Evolutionary conservation across 2,797 vertebrate species (phyloP).

Genomic region (Syngnathus rostellatus): DNA sequence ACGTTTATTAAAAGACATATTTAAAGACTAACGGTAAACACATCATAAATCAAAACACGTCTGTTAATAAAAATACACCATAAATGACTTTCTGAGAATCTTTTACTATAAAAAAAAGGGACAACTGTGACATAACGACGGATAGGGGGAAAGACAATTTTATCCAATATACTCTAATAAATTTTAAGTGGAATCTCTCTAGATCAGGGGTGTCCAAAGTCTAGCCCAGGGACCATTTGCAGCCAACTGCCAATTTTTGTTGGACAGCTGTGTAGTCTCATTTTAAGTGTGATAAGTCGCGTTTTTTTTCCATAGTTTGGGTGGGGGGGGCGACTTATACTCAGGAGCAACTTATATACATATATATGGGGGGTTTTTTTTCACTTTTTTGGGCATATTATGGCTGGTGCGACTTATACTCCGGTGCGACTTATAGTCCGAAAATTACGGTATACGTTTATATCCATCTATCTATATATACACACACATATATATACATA

Average conservation of each 20-base stretch:
- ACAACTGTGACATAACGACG: not conserved
- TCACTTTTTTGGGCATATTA: too few species aligned
- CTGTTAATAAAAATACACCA: not conserved
- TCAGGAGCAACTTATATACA: too few species aligned
- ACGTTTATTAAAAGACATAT: not conserved
- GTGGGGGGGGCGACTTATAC: too few species aligned
- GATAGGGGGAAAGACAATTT: not conserved
- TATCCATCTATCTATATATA: too few species aligned
- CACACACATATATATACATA: too few species aligned
- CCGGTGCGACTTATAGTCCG: too few species aligned
- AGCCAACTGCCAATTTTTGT: not conserved
- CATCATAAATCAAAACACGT: not conserved
- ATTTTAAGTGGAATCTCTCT: not conserved
- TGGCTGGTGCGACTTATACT: too few species aligned
- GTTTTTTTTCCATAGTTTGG: too few species aligned
- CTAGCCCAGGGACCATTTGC: not conserved
- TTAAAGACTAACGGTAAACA: not conserved
- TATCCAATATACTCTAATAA: not conserved
- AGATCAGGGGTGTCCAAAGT: constrained; percentile 2
- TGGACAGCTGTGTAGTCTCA: not conserved
- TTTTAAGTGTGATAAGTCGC: too few species aligned
- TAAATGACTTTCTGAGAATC: not conserved
- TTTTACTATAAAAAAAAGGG: not conserved
- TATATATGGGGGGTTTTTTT: too few species aligned
- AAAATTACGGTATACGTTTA: too few species aligned